Percentiles rank a stretch among this genome's conserved stretches.
Conservation (phyloP, 2,113 vertebrate species). For the Cheirogaleus medius region DNA sequence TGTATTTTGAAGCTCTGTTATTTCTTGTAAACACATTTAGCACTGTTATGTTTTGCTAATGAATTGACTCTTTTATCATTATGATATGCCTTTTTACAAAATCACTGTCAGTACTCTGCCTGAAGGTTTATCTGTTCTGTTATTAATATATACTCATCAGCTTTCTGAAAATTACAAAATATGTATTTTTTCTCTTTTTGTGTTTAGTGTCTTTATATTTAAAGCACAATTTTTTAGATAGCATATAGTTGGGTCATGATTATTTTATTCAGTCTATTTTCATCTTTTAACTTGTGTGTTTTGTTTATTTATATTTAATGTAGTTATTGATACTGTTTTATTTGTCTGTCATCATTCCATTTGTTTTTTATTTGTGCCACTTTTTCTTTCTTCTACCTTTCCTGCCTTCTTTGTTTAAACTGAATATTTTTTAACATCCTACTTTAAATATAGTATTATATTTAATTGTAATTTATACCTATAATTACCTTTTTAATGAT, state of each 20-base stretch:
- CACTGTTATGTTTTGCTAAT: neutral
- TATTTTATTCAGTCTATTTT: neutral
- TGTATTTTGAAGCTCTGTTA: neutral
- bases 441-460: neutral
- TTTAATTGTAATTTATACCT: neutral
- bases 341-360: neutral
- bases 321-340: neutral
- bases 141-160: neutral
- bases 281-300: neutral
- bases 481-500: neutral
- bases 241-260: neutral
- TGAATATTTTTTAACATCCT: neutral
- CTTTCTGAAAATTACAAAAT: neutral
- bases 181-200: neutral
- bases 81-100: neutral
- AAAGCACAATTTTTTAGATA: neutral
- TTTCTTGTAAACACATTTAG: neutral
- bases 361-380: neutral
- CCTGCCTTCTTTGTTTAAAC: neutral
- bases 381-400: neutral
- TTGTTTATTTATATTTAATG: neutral
- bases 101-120: neutral
- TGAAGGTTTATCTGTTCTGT: neutral
- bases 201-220: neutral
- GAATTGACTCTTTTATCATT: neutral